These are phyloP conservation scores for Labeo rohita DNA, from an alignment of 2,113 vertebrate species.

Conservation along the genomic window DNA sequence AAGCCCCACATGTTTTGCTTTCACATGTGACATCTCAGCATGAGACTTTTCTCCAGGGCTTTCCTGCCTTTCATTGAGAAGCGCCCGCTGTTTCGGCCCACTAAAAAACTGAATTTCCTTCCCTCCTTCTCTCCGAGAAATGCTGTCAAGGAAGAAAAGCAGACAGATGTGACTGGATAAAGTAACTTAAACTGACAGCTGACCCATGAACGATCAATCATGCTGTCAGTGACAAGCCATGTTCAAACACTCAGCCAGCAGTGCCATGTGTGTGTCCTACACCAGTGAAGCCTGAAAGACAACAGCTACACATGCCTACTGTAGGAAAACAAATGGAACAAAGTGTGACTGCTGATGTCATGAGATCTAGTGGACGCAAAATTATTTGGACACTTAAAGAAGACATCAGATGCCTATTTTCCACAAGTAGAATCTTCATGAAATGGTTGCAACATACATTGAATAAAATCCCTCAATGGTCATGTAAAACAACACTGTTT, in stretches of 20 bases:
- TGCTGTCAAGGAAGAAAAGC: background rate
- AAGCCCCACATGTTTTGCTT: background rate
- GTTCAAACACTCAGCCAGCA: background rate
- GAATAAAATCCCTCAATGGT: too few relatives aligned
- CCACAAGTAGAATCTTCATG: too few relatives aligned
- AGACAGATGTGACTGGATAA: conserved; percentile 23
- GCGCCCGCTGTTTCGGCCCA: background rate
- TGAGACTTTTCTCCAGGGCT: conserved; percentile 30
- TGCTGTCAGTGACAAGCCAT: conserved; percentile 11
- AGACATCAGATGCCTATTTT: too few relatives aligned
- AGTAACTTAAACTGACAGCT: conserved; percentile 3
- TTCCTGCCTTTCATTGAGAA: conserved; percentile 7
- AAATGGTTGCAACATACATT: too few relatives aligned
- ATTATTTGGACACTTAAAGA: background rate
- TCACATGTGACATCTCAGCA: conserved; percentile 15
- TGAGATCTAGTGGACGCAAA: background rate
- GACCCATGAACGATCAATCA: background rate
- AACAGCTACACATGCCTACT: background rate
- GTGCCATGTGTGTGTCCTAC: conserved; percentile 12
- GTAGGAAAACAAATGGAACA: background rate
- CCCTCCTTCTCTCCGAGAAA: background rate
- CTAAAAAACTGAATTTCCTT: conserved; percentile 17
- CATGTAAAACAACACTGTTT: too few relatives aligned
- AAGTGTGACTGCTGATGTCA: background rate
- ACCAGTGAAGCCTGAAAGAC: background rate